These are phyloP conservation scores for Oxytorus armatus DNA, from an alignment of 2,888 invertebrate genomes.

Conservation along the genomic window DNA sequence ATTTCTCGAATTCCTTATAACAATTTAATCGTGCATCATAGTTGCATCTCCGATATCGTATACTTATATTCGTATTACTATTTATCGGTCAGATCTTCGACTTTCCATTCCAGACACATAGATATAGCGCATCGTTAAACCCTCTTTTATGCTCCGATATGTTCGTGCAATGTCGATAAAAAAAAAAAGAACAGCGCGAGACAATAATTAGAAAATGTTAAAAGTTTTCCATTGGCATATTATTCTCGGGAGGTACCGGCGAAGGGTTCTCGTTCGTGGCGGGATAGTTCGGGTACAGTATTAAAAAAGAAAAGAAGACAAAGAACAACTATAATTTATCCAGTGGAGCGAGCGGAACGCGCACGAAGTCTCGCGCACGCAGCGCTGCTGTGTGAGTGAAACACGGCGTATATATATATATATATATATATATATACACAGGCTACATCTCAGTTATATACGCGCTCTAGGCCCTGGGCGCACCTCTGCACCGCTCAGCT, in stretches of 20 bases:
- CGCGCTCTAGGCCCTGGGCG: constrained; percentile 46
- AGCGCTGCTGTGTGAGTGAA: constrained; percentile 54
- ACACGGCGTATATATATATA: constrained; percentile 65
- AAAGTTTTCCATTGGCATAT: constrained; percentile 72
- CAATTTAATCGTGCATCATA: not conserved
- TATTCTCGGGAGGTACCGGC: constrained; percentile 69
- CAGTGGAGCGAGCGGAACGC: constrained; percentile 55
- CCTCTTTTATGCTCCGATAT: not conserved
- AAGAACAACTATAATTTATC: constrained; percentile 77
- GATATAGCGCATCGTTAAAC: not conserved
- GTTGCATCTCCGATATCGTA: not conserved
- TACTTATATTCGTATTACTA: not conserved
- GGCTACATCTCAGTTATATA: constrained; percentile 52
- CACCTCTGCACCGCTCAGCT: constrained; percentile 33
- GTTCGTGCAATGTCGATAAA: constrained; percentile 2
- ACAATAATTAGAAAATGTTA: constrained; percentile 76
- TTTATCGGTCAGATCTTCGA: not conserved
- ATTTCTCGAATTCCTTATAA: not conserved
- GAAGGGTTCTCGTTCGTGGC: constrained; percentile 62
- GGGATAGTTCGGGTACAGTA: constrained; percentile 70
- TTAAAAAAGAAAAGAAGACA: constrained; percentile 30
- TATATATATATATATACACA: too few species aligned
- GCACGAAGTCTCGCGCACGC: constrained; percentile 23
- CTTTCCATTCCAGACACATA: not conserved
- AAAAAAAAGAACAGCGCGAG: constrained; percentile 18